Percentiles rank a stretch among this genome's conserved stretches.
phyloP scores from a whole-genome alignment of 2,797 vertebrate species.

The Oreonectes daqikongensis region DNA sequence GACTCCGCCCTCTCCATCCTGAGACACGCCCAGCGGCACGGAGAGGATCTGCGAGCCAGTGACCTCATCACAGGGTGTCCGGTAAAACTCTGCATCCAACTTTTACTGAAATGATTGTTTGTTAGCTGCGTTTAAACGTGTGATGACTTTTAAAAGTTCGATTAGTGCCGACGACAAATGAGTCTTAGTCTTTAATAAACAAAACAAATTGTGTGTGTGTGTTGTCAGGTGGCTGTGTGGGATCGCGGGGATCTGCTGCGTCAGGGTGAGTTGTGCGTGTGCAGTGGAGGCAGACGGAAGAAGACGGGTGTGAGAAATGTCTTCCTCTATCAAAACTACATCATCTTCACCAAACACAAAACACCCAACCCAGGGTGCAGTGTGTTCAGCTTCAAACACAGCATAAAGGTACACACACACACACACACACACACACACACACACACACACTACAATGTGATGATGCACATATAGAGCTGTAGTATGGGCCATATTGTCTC shows the following conservation, averaged over 20 bases:
- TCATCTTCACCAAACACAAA: slow-evolving; percentile 88
- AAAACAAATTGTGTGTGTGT: neutral
- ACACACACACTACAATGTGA: no score
- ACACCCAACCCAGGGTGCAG: slow-evolving; percentile 72
- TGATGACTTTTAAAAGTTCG: no score
- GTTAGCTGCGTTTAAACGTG: no score
- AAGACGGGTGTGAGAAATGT: slow-evolving; percentile 81
- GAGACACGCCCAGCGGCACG: slow-evolving; percentile 80
- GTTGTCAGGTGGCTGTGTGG: slow-evolving; percentile 77
- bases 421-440: no score
- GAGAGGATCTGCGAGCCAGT: slow-evolving; percentile 86
- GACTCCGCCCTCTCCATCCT: slow-evolving; percentile 84
- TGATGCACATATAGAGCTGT: no score
- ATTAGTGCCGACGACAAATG: no score
- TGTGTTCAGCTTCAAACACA: slow-evolving; percentile 84
- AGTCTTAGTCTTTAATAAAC: no score
- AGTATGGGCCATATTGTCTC: neutral
- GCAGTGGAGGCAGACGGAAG: slow-evolving; percentile 78
- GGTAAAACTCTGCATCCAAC: slow-evolving; percentile 72
- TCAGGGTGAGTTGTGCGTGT: slow-evolving; percentile 83
- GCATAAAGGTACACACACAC: slow-evolving; percentile 80
- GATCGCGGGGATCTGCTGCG: slow-evolving; percentile 87
- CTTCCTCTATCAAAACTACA: slow-evolving; percentile 86
- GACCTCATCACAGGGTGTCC: slow-evolving; percentile 90
- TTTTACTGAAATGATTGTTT: neutral